A percentile compares a stretch with the other conserved stretches of the same genome.
These are phyloP conservation scores for Cantharis rustica DNA, from an alignment of 2,888 invertebrate species.

Conservation along the genomic window DNA sequence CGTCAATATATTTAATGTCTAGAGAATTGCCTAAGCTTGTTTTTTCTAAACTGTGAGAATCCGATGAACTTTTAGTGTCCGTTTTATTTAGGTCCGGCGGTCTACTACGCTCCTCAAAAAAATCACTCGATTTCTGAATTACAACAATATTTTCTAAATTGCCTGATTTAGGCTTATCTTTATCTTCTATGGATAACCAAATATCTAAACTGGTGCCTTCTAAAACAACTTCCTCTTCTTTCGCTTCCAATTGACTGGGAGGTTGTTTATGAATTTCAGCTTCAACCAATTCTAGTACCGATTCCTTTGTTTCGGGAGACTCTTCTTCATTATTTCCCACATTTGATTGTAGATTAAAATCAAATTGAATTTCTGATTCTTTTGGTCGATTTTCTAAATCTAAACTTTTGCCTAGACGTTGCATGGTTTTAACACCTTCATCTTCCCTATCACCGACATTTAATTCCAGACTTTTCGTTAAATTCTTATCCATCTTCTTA, in stretches of 20 bases:
- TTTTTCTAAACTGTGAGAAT: conserved; percentile 52
- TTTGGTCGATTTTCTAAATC: conserved; percentile 52
- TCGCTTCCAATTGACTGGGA: conserved; percentile 34
- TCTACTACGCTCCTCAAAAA: conserved; percentile 54
- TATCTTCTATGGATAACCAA: conserved; percentile 55
- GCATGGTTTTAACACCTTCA: conserved; percentile 45
- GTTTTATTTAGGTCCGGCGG: conserved; percentile 52
- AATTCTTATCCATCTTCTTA: conserved; percentile 55
- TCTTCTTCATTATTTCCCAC: conserved; percentile 41
- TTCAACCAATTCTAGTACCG: conserved; percentile 59
- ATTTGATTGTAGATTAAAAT: conserved; percentile 51
- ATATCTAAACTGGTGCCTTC: conserved; percentile 57
- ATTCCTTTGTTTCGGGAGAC: conserved; percentile 56
- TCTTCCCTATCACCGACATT: conserved; percentile 56
- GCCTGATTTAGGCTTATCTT: conserved; percentile 46
- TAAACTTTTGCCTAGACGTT: conserved; percentile 54
- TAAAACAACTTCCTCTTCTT: conserved; percentile 45
- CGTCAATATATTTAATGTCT: conserved; percentile 56
- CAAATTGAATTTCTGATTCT: conserved; percentile 40
- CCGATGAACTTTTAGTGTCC: conserved; percentile 54
- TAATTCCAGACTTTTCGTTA: conserved; percentile 69
- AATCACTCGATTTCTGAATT: conserved; percentile 52
- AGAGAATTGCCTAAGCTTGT: conserved; percentile 53
- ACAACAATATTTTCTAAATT: conserved; percentile 50
- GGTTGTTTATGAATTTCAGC: conserved; percentile 58